These are phyloP conservation scores for Ditylenchus weischeri DNA, from an alignment of 2,888 invertebrate species.

Conservation along the genomic window DNA sequence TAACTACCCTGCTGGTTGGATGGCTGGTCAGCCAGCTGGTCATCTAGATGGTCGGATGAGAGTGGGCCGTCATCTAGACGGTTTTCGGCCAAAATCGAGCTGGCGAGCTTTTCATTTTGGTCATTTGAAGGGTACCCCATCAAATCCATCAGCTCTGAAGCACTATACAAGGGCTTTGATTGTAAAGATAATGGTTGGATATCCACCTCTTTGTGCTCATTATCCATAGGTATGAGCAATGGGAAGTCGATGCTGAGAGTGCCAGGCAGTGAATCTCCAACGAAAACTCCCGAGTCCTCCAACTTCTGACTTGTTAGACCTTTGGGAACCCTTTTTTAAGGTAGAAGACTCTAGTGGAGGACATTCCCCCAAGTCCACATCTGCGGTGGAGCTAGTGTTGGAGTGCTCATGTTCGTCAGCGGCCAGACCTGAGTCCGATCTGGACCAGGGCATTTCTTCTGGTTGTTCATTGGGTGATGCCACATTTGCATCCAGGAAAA, in stretches of 20 bases:
- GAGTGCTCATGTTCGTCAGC: not conserved
- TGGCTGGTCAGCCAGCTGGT: too few relatives aligned
- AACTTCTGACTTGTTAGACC: not conserved
- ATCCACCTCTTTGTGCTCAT: not conserved
- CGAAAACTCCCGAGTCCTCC: slow-evolving; percentile 15
- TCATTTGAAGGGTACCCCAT: too few relatives aligned
- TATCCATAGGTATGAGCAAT: not conserved
- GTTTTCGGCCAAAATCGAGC: too few relatives aligned
- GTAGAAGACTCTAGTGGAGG: not conserved
- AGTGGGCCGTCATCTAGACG: too few relatives aligned
- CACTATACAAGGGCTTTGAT: too few relatives aligned
- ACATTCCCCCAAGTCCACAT: not conserved
- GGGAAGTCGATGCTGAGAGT: slow-evolving; percentile 11
- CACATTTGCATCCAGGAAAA: not conserved
- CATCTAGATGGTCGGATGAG: too few relatives aligned
- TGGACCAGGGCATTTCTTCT: not conserved
- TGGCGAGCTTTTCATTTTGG: too few relatives aligned
- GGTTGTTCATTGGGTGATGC: not conserved
- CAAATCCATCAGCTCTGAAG: too few relatives aligned
- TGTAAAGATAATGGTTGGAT: too few relatives aligned
- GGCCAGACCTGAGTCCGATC: slow-evolving; percentile 5
- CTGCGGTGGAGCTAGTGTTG: slow-evolving; percentile 1
- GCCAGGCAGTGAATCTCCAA: not conserved
- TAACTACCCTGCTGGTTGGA: too few relatives aligned
- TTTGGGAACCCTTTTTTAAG: not conserved